Evolutionary conservation across 1,140 invertebrate genomes (phyloP).

Genomic region (Drosophila parvula): DNA sequence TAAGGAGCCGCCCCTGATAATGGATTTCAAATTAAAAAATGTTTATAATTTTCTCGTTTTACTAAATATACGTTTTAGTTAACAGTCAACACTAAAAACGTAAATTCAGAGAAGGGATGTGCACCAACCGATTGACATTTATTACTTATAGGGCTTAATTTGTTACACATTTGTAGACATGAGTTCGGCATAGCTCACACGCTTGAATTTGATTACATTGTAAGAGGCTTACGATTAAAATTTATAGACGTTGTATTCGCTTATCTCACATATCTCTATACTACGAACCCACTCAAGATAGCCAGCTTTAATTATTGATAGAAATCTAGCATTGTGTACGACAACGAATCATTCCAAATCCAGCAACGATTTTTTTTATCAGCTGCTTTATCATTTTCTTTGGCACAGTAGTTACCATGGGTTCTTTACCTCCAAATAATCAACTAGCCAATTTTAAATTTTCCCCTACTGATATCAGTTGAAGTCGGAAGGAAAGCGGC

Average conservation of each 20-base stretch:
- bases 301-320: conserved; percentile 1
- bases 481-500: background rate
- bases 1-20: too few relatives aligned
- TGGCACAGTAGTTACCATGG: conserved; percentile 12
- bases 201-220: background rate
- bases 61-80: too few relatives aligned
- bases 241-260: conserved; percentile 2
- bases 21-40: too few relatives aligned
- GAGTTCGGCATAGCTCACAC: background rate
- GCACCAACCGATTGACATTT: background rate
- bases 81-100: too few relatives aligned
- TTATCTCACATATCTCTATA: background rate
- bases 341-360: conserved; percentile 16
- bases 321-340: conserved; percentile 12
- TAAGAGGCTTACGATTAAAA: background rate
- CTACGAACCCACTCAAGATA: conserved; percentile 12
- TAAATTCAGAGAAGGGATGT: background rate
- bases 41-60: too few relatives aligned
- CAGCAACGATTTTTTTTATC: conserved; percentile 25
- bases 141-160: background rate
- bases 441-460: background rate
- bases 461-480: background rate
- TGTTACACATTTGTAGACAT: background rate
- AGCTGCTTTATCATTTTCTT: conserved; percentile 13
- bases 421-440: background rate